Base-by-base conservation (phyloP, 2,888 invertebrate species). In the Synergus itoensis region DNA sequence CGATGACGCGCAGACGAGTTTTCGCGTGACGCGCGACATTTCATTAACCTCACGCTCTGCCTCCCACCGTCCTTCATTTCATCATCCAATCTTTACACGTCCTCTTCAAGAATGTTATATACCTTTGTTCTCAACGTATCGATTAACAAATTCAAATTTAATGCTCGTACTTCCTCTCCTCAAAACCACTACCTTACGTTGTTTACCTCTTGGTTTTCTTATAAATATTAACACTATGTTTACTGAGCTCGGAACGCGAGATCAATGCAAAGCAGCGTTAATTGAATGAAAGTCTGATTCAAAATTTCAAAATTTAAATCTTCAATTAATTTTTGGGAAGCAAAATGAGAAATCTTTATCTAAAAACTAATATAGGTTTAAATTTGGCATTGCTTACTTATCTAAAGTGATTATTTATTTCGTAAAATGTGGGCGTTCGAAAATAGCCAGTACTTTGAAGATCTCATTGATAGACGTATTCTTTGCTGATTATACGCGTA, bases 191-290 rank as follows among this genome's bases (percentile, higher is more conserved):
- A 81, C 57, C 87, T 88, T 87, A 89, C 88, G 90, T 90, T 90
- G 87, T 91, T 89, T 90, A 89, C 91, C 91, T 91, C 91, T 91
- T 91, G 91, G 91, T 91, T 91, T 91, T 91, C 90, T 89, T 86
- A 85, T 84, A 48, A 86, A 86, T 83, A 89, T 89, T 89, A 89
- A 89, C 89, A 89, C 83, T 81, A 76, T 79, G 80, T 36, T 53
- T 62, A 62, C 63, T 77, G 75, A 81, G 83, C 81, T 86, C 81
- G 81, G 81, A 80, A 57, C 77, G 21, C 43, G 16, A 53, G 36
- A 36, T 36, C 36, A 53, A 57, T 57, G 57, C 57, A 57, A 57
- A 57, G 18, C 57, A 57, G 57, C 57, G 36, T 36, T 36, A 63
- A 21, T 28, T 63, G 7, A 63, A 28, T 63, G 28, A 62, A 62